Evolutionary conservation across 2,888 invertebrate species (phyloP).

Genomic region (Hymenopus coronatus): DNA sequence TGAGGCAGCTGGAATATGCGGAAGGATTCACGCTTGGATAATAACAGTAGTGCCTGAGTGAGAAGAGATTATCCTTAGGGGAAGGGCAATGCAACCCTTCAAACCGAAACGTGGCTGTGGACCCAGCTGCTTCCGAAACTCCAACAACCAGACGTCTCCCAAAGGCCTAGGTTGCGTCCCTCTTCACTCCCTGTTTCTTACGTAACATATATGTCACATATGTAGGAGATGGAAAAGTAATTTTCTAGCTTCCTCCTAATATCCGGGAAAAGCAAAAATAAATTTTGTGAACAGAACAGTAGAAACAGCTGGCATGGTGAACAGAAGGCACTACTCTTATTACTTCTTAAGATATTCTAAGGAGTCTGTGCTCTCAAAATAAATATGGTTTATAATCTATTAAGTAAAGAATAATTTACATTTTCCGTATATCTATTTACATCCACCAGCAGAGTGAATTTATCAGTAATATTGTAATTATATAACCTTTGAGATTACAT

Average conservation of each 20-base stretch:
- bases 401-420: no score
- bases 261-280: not conserved
- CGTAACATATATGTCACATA: not conserved
- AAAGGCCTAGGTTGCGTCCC: not conserved
- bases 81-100: not conserved
- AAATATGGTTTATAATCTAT: no score
- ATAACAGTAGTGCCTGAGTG: not conserved
- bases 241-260: not conserved
- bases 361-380: no score
- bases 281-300: not conserved
- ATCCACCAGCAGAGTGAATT: no score
- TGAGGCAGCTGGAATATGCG: not conserved
- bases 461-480: no score
- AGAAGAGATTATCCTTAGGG: not conserved
- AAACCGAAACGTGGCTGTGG: not conserved
- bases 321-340: no score
- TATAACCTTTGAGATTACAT: no score
- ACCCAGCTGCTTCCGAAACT: not conserved
- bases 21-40: not conserved
- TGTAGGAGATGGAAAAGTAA: not conserved
- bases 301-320: not conserved
- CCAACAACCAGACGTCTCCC: not conserved
- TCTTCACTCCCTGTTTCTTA: not conserved
- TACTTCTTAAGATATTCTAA: no score
- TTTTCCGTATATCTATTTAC: no score